Base-by-base conservation (phyloP, 2,797 vertebrate species). In the Cryptoprocta ferox region DNA sequence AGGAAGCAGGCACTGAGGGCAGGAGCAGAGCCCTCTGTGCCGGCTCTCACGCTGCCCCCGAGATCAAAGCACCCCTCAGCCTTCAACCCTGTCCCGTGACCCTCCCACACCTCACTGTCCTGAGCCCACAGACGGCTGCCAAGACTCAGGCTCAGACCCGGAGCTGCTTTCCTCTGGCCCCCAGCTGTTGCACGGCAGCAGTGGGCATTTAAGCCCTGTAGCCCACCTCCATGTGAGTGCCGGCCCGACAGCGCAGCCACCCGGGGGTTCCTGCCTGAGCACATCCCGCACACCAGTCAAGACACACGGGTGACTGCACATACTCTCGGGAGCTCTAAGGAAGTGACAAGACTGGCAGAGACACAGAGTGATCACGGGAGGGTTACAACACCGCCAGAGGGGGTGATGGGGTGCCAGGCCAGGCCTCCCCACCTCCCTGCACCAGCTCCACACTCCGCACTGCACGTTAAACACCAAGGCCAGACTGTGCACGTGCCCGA, bases 221-320 rank as follows among this genome's bases (percentile, higher is more conserved):
- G 16, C 6, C 37, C 6, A 30, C 24, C 50, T 26, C 32, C 30
- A 3, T 6, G 45, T 7, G 28, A 70, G 11, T 14, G 8, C 19
- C 1, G 19, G 10, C 42, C 7, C 0, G 0, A 21, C 4, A 30
- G n/a, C 10, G 9, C 45, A 9, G 12, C 6, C 73, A 6, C 6
- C 16, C 18, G 11, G 63, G 0, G 1, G 24, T 9, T 6, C 16
- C 1, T 2, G n/a, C 6, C 59, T 2, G 18, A 32, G 32, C 28
- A 10, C 0, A 0, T 8, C 5, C 1, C 1, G 13, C 0, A 0
- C 12, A 15, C 21, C 39, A n/a, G 7, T 21, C 32, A 14, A 53
- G 30, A 53, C 24, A 5, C 39, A 18, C 3, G 5, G 0, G 0
- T 13, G 66, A 19, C 14, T 0, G 35, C 28, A 1, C 84, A 8